phyloP scores from a whole-genome alignment of 1,140 invertebrate genomes.

The honey bee (Apis mellifera) region Amel_HAv3.1 CM009932.2:12686001-12686500 shows the following conservation, averaged over 20 bases:
- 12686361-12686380: background rate
- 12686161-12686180: constrained; percentile 12
- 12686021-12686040: background rate
- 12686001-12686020: too few relatives aligned
- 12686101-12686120: background rate
- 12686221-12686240: constrained; percentile 57
- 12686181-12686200: constrained; percentile 60
- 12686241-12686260: constrained; percentile 48
- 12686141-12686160: constrained; percentile 10
- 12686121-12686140: constrained; percentile 25
- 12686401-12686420: background rate
- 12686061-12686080: background rate
- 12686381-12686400: background rate
- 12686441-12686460: background rate
- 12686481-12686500: background rate
- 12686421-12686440: background rate
- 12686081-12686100: too few relatives aligned
- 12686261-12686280: constrained; percentile 10
- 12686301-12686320: constrained; percentile 54
- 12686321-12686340: constrained; percentile 26
- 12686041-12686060: background rate
- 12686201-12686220: constrained; percentile 71
- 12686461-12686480: background rate
- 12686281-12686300: too few relatives aligned
- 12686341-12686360: constrained; percentile 10